These are phyloP conservation scores for Columbina picui DNA, from an alignment of 2,113 vertebrate species.

Conservation along the genomic window DNA sequence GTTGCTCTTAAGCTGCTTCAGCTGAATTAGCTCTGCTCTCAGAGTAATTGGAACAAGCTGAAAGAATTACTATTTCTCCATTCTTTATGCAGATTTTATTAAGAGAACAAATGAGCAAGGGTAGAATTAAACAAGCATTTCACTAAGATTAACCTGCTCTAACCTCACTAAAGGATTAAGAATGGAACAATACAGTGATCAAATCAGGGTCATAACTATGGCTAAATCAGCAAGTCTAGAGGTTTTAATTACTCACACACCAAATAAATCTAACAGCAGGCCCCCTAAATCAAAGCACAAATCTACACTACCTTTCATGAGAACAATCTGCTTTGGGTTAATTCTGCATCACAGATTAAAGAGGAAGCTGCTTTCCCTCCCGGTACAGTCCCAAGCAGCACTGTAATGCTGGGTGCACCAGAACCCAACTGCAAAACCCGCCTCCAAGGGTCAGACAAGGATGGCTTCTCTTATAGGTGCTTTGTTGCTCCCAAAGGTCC, in stretches of 20 bases:
- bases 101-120: slow-evolving; percentile 7
- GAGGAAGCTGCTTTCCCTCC: background rate
- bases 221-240: slow-evolving; percentile 15
- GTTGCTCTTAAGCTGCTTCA: slow-evolving; percentile 27
- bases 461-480: background rate
- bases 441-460: background rate
- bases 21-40: slow-evolving; percentile 38
- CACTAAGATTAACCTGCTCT: slow-evolving; percentile 25
- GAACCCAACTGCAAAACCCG: fast-evolving
- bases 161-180: slow-evolving; percentile 21
- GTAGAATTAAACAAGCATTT: slow-evolving; percentile 51
- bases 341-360: background rate
- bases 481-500: background rate
- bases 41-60: slow-evolving; percentile 23
- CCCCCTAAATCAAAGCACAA: background rate
- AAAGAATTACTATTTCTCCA: slow-evolving; percentile 40
- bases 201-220: slow-evolving; percentile 38
- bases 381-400: background rate
- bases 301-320: background rate
- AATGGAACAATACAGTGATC: slow-evolving; percentile 17
- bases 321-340: background rate
- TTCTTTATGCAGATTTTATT: slow-evolving; percentile 52
- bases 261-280: background rate
- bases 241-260: slow-evolving; percentile 10
- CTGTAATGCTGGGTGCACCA: background rate